Base-by-base conservation (phyloP, 2,888 invertebrate species). In the Ptilodon capucinus region DNA sequence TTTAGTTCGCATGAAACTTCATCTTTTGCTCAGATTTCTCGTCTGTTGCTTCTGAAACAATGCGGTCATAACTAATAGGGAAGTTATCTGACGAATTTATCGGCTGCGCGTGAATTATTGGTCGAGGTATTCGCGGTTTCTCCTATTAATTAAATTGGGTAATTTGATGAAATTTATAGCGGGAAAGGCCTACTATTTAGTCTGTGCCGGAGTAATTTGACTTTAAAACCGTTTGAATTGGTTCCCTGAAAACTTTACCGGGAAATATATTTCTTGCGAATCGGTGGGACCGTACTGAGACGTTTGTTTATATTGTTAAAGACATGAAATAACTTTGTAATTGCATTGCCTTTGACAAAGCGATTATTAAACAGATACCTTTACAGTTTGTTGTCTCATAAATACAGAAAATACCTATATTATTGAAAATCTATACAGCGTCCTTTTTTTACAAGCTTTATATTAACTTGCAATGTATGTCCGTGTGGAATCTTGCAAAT, bases 71-170 rank as follows among this genome's bases (percentile, higher is more conserved):
- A 40, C 41, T 57, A 49, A 55, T 52, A 55, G 54, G 46, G 57
- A 54, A 70, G 66, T 63, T 67, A 57, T 68, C 59, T 62, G 58
- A 64, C 54, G 66, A 77, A 76, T 74, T 76, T 68, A 65, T 73
- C 63, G 67, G 64, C 56, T 68, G 58, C 49, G 59, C 66, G 39
- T 45, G 61, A 74, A 60, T 75, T 71, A 71, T 69, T 57, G 59
- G 57, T 50, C 54, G 42, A 54, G 66, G 65, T 66, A 73, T 71
- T 71, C 64, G 74, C 54, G 76, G 76, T 74, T 74, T 64, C 55
- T 60, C 54, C 51, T 57, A 68, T 68, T 68, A 69, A 70, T 71
- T 68, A 69, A 69, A 69, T 66, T 57, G 57, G 49, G 59, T 57
- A 60, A 60, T 71, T 71, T 59, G 50, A 51, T 59, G 52, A 53